phyloP scores from a whole-genome alignment of 2,113 vertebrate species.

The Dolichotis patagonum region DNA sequence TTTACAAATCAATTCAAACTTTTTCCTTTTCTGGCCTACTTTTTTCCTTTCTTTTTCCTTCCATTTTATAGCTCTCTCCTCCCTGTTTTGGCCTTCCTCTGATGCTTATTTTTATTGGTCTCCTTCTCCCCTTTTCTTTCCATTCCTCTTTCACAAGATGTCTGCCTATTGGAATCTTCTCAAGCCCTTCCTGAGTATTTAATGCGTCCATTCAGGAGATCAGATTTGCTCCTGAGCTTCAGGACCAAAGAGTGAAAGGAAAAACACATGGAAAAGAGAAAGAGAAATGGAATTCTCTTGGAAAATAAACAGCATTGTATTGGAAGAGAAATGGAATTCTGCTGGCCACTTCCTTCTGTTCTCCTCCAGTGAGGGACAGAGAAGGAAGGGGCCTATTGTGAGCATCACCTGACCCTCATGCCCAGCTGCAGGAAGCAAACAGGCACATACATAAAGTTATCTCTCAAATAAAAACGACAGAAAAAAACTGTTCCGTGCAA shows the following conservation, averaged over 20 bases:
- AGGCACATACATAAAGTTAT: constrained; percentile 38
- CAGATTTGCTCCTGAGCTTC: background rate
- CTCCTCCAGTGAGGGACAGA: background rate
- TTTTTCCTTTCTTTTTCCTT: background rate
- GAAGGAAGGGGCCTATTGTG: background rate
- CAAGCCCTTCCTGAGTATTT: background rate
- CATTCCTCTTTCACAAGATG: background rate
- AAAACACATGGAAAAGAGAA: background rate
- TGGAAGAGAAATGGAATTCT: background rate
- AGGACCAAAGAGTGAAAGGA: background rate
- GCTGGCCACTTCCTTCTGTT: background rate
- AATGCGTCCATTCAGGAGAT: background rate
- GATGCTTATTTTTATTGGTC: background rate
- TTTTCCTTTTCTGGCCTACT: constrained; percentile 29
- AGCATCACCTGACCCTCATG: background rate
- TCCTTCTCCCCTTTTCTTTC: background rate
- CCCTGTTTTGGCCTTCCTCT: background rate
- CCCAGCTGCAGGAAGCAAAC: constrained; percentile 66
- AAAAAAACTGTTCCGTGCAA: background rate
- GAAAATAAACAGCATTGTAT: background rate
- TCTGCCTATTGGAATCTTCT: background rate
- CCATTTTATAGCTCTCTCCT: background rate
- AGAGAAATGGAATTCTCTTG: background rate
- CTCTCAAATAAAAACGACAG: constrained; percentile 41
- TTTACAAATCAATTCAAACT: background rate